phyloP scores from a whole-genome alignment of 1,140 invertebrate species.

The Drosophila tristis region DNA sequence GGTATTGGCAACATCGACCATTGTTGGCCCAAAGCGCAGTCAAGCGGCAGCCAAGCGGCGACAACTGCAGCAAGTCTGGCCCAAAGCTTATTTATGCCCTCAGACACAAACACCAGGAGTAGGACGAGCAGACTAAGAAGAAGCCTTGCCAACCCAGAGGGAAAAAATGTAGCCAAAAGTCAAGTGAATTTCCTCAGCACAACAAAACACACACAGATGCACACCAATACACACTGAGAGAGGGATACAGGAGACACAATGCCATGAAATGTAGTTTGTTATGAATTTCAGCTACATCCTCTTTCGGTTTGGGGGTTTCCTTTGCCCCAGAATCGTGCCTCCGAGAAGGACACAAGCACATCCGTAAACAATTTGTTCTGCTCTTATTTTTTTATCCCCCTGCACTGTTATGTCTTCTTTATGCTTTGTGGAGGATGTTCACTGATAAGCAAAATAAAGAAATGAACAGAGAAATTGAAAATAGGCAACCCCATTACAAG shows the following conservation, averaged over 20 bases:
- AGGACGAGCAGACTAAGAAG: constrained; percentile 31
- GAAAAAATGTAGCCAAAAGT: constrained; percentile 75
- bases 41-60: constrained; percentile 54
- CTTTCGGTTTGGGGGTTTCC: constrained; percentile 48
- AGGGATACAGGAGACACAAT: constrained; percentile 42
- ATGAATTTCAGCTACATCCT: constrained; percentile 78
- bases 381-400: constrained; percentile 57
- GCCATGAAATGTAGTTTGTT: constrained; percentile 80
- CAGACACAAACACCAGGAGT: constrained; percentile 26
- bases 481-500: constrained; percentile 45
- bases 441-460: constrained; percentile 79
- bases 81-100: constrained; percentile 70
- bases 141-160: constrained; percentile 18
- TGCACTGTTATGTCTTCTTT: constrained; percentile 47
- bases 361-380: constrained; percentile 82
- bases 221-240: constrained; percentile 5
- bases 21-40: constrained; percentile 57
- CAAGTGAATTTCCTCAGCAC: constrained; percentile 76
- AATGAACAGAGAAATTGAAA: constrained; percentile 71
- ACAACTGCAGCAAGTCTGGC: constrained; percentile 68
- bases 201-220: constrained; percentile 34
- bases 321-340: constrained; percentile 33
- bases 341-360: constrained; percentile 73
- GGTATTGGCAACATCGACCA: constrained; percentile 53
- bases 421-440: constrained; percentile 5